phyloP scores from a whole-genome alignment of 2,797 vertebrate genomes.

The Anomalospiza imberbis region DNA sequence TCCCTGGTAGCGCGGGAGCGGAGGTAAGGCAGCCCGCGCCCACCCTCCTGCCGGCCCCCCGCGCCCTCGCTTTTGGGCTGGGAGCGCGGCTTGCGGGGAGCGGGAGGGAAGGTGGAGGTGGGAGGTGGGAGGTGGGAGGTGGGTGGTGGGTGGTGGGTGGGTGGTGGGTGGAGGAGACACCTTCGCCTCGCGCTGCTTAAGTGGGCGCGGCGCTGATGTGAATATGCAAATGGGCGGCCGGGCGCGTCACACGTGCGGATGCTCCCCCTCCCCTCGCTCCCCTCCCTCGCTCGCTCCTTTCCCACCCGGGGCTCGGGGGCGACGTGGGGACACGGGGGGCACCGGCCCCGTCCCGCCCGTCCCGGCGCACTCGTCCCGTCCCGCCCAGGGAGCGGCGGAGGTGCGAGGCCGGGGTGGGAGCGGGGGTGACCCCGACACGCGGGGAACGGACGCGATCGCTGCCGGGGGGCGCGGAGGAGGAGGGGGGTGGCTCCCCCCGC shows the following conservation, averaged over 20 bases:
- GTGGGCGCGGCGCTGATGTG: conserved; percentile 77
- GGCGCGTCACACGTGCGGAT: conserved; percentile 78
- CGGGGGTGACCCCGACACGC: neutral
- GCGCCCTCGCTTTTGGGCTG: neutral
- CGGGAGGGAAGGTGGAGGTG: neutral
- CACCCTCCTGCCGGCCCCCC: neutral
- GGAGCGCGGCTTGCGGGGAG: neutral
- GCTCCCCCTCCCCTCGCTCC: conserved; percentile 36
- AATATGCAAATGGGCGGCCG: conserved; percentile 79
- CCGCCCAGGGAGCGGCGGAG: neutral
- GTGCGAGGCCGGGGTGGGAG: neutral
- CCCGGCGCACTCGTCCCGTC: neutral
- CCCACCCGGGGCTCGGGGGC: neutral
- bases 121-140: neutral
- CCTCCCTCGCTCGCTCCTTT: neutral
- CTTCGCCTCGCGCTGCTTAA: conserved; percentile 57
- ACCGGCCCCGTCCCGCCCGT: neutral
- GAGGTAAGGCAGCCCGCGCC: conserved; percentile 79
- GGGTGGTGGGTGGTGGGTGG: neutral
- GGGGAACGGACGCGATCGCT: neutral
- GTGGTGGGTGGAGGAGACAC: neutral
- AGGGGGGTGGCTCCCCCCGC: neutral
- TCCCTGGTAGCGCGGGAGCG: conserved; percentile 76
- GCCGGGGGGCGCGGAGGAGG: neutral
- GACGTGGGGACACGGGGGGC: neutral